These are phyloP conservation scores for Polypterus senegalus DNA, from an alignment of 2,113 vertebrate genomes.

Conservation along the genomic window DNA sequence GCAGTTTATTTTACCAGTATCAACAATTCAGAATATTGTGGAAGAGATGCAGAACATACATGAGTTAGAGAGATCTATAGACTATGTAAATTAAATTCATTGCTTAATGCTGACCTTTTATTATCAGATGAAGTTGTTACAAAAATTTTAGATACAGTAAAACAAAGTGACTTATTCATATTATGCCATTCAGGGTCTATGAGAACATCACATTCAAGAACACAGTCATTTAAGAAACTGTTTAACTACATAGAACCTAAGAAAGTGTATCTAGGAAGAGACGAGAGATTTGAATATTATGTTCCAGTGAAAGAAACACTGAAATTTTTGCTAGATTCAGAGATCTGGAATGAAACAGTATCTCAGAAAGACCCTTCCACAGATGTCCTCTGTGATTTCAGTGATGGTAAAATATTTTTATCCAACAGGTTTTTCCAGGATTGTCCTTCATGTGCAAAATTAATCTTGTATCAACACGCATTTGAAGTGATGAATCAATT, in stretches of 20 bases:
- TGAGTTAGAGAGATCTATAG: slow-evolving; percentile 22
- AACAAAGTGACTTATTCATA: slow-evolving; percentile 22
- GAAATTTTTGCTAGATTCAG: slow-evolving; percentile 18
- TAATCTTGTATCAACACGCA: too few relatives aligned
- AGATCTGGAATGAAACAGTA: too few relatives aligned
- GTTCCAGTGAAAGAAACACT: slow-evolving; percentile 23
- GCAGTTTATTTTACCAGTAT: slow-evolving; percentile 24
- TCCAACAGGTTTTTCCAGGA: too few relatives aligned
- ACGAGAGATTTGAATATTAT: slow-evolving; percentile 23
- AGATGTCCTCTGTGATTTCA: too few relatives aligned
- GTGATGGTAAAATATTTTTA: too few relatives aligned
- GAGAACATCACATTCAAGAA: slow-evolving; percentile 17
- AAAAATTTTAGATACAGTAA: slow-evolving; percentile 19
- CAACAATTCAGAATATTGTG: slow-evolving; percentile 27
- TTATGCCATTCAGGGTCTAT: slow-evolving; percentile 15
- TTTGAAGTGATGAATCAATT: too few relatives aligned
- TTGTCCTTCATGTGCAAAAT: too few relatives aligned
- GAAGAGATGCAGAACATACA: slow-evolving; percentile 26
- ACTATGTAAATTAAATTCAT: slow-evolving; percentile 18
- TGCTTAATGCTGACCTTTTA: slow-evolving; percentile 18
- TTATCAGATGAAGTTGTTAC: slow-evolving; percentile 20
- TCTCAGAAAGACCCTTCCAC: too few relatives aligned
- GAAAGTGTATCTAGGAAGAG: slow-evolving; percentile 14
- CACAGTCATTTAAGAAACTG: not conserved
- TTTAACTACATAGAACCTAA: slow-evolving; percentile 7